phyloP scores from a whole-genome alignment of 1,140 invertebrate genomes.

The Drosophila takahashii region DNA sequence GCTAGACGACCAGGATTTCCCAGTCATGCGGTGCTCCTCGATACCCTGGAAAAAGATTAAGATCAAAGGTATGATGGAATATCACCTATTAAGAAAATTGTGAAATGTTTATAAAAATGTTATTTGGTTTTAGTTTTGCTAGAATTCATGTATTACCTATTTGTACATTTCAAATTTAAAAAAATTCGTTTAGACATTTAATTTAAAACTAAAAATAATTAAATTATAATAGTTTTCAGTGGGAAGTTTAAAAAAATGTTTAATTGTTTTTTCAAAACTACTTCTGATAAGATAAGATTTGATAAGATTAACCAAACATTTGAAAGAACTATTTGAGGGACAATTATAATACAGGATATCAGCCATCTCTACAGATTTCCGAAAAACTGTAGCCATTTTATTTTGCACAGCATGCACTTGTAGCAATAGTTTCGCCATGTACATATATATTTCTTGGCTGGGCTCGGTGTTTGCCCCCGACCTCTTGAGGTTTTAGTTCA shows the following conservation, averaged over 20 bases:
- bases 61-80: conserved; percentile 6
- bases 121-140: too few relatives aligned
- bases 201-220: too few relatives aligned
- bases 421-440: conserved; percentile 55
- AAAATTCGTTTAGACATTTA: too few relatives aligned
- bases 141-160: too few relatives aligned
- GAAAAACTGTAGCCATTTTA: background rate
- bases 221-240: too few relatives aligned
- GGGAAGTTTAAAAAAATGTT: too few relatives aligned
- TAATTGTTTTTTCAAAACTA: too few relatives aligned
- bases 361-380: background rate
- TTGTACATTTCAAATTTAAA: too few relatives aligned
- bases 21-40: conserved; percentile 32
- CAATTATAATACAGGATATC: conserved; percentile 6
- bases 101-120: background rate
- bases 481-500: conserved; percentile 73
- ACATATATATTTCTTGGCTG: conserved; percentile 16
- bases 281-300: too few relatives aligned
- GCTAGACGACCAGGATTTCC: conserved; percentile 54
- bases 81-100: background rate
- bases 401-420: conserved; percentile 66
- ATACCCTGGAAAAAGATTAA: background rate
- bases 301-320: too few relatives aligned
- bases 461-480: conserved; percentile 31
- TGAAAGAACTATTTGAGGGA: background rate